Evolutionary conservation across 2,888 invertebrate species (phyloP), one percentile per base, ranked within the genome.

Genomic region (Alloscopus bannaensis): DNA sequence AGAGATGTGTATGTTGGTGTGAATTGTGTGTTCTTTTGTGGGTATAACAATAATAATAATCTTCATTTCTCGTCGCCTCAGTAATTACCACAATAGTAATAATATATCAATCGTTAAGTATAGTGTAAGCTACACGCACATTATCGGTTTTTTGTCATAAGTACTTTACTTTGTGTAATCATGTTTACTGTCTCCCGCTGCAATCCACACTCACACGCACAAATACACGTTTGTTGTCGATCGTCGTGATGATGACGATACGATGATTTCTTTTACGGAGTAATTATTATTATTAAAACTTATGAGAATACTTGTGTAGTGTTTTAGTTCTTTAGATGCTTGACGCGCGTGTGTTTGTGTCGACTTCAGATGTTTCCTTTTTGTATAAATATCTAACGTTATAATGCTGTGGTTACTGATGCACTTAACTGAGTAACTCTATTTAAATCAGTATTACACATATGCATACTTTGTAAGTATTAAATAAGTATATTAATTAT

Each of bases 361-460:
- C 29, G 57, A 31, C 57, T 18, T 50, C 45, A 47, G 28, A 29
- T 60, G 24, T 57, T 55, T n/a, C n/a, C n/a, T n/a, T n/a, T n/a
- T n/a, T n/a, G n/a, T 18, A 70, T 31, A 47, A 47, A 71, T 22
- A 8, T 31, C 29, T 57, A 4, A 24, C 42, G 55, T 45, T 60
- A 22, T 42, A 29, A 40, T 65, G 36, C 59, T 65, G 20, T 60
- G 3, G 20, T 6, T 52, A 24, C 16, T n/a, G 24, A 73, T 73
- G 72, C 59, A 71, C 70, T 50, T 62, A 22, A 71, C 36, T 71
- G 60, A 52, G 29, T 60, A 47, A 60, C 45, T 29, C n/a, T 57
- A 20, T 59, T 57, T 13, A 40, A 26, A 31, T 55, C 36, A 6
- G 4, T 47, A 62, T 62, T 62, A 62, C 22, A 57, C 24, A 8